A percentile compares a stretch with the other conserved stretches of the same genome.
Conservation (phyloP, 92 coral and sea anemone genomes). For the Epizoanthus ramosus region DNA sequence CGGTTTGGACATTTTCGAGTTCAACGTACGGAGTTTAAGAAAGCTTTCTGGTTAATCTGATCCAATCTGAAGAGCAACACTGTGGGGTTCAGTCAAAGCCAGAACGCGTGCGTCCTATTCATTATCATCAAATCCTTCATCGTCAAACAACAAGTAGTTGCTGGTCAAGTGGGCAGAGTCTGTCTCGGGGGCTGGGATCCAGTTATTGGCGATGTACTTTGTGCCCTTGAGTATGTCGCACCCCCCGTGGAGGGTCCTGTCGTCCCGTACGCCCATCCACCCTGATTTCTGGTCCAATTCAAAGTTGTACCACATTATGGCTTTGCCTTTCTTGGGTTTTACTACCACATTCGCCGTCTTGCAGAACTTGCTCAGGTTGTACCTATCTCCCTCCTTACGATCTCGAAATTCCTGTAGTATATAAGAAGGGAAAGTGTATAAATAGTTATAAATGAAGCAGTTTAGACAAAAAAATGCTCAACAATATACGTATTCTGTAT, state of each 20-base stretch:
- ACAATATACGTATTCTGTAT: no score
- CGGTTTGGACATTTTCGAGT: no score
- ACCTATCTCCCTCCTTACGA: conserved; percentile 83
- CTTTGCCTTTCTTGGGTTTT: conserved; percentile 93
- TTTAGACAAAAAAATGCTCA: no score
- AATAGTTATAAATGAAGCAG: background rate
- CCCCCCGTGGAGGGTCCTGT: conserved; percentile 91
- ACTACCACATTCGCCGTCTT: conserved; percentile 83
- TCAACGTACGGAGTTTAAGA: no score
- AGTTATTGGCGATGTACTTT: conserved; percentile 93
- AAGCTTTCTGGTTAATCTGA: no score
- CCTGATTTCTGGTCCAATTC: conserved; percentile 81
- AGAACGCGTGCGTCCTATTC: background rate
- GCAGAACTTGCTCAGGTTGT: conserved; percentile 88
- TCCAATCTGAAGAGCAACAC: no score
- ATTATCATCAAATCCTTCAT: conserved; percentile 46
- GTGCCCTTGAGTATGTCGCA: conserved; percentile 90
- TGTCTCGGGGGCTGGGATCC: conserved; percentile 94
- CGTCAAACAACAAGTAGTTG: conserved; percentile 60
- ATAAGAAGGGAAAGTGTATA: background rate
- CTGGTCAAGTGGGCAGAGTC: conserved; percentile 72
- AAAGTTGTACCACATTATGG: conserved; percentile 97
- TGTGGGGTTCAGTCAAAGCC: no score
- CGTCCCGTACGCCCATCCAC: conserved; percentile 92
- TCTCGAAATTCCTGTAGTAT: conserved; percentile 80